phyloP scores from a whole-genome alignment of 2,888 invertebrate species.

The Pseudococcus jackbeardsleyi region DNA sequence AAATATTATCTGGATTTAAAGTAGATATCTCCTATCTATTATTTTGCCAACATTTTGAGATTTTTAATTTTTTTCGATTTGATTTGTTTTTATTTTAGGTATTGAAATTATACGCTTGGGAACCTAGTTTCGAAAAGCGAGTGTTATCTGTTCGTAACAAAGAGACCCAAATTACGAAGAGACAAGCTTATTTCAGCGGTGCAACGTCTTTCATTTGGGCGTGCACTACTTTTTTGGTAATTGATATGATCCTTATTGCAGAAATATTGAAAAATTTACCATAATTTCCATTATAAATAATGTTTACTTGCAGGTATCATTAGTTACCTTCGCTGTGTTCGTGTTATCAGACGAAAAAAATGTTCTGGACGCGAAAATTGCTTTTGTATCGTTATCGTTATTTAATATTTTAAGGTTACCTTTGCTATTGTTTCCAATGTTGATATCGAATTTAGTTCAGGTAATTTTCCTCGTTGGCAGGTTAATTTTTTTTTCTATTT shows the following conservation, averaged over 20 bases:
- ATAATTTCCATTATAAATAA: too few relatives aligned
- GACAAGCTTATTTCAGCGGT: constrained; percentile 73
- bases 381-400: constrained; percentile 96
- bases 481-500: neutral
- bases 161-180: constrained; percentile 74
- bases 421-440: constrained; percentile 95
- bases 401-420: constrained; percentile 98
- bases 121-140: constrained; percentile 74
- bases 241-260: neutral
- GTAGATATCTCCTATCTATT: constrained; percentile 64
- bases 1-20: constrained; percentile 68
- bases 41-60: neutral
- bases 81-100: constrained; percentile 69
- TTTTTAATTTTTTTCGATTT: neutral
- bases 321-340: constrained; percentile 91
- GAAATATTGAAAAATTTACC: neutral
- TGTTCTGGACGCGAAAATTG: constrained; percentile 88
- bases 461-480: constrained; percentile 74
- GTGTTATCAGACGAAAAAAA: constrained; percentile 87
- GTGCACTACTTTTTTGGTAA: constrained; percentile 76
- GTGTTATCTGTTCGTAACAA: constrained; percentile 74
- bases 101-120: constrained; percentile 77
- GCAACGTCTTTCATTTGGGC: constrained; percentile 75
- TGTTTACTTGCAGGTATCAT: constrained; percentile 70
- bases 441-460: constrained; percentile 92